These are phyloP conservation scores for Eupsittula cactorum DNA, from an alignment of 2,113 vertebrate species.

Conservation along the genomic window DNA sequence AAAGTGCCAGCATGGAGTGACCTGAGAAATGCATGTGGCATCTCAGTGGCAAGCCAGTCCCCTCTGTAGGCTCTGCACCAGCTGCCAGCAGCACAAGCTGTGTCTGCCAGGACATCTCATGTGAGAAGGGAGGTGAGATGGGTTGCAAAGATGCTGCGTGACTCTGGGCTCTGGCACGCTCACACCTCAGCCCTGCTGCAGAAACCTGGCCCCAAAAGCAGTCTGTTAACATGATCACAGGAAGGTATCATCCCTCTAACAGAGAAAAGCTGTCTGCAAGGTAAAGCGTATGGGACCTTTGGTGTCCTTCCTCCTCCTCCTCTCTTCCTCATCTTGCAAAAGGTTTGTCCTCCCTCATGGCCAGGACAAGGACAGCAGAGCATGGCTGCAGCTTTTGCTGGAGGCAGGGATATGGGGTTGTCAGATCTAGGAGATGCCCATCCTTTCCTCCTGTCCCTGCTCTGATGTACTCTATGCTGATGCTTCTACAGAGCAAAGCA, in stretches of 20 bases:
- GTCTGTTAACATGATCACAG: not conserved
- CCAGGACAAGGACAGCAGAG: not conserved
- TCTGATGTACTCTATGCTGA: not conserved
- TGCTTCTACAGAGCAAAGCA: not conserved
- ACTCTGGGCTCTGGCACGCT: not conserved
- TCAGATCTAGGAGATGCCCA: not conserved
- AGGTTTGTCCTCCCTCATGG: not conserved
- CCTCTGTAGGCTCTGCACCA: not conserved
- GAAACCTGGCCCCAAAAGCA: not conserved
- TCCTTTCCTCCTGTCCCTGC: not conserved
- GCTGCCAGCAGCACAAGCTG: not conserved
- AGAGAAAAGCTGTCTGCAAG: not conserved
- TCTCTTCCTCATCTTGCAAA: not conserved
- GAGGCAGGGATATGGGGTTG: not conserved
- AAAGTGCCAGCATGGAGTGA: not conserved
- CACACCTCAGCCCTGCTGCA: slow-evolving; percentile 16
- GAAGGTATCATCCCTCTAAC: not conserved
- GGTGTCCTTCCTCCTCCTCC: not conserved
- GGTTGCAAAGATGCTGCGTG: not conserved
- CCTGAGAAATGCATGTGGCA: not conserved
- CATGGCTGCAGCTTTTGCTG: not conserved
- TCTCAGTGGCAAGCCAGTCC: not conserved
- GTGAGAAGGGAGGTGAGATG: slow-evolving; percentile 19
- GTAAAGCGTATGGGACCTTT: not conserved
- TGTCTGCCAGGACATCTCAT: not conserved